Evolutionary conservation across 2,888 invertebrate genomes (phyloP).

Genomic region (Noctua comes): DNA sequence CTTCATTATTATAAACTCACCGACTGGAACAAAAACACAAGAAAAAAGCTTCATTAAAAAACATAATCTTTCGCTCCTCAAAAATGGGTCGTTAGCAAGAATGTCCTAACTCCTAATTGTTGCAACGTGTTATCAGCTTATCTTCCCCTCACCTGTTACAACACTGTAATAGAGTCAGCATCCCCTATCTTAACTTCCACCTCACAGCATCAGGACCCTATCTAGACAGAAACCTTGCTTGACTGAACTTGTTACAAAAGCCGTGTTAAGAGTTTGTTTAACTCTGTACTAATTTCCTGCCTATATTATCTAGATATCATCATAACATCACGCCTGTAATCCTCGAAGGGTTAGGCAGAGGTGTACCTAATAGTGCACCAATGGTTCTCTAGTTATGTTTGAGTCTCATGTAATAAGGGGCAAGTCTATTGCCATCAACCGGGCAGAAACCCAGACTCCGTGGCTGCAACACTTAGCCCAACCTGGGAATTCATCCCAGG

Average conservation of each 20-base stretch:
- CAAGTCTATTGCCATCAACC: neutral
- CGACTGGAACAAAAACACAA: neutral
- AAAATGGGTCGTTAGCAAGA: neutral
- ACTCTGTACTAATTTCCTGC: neutral
- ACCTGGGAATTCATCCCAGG: too few species aligned
- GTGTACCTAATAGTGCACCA: neutral
- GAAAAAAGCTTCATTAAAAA: neutral
- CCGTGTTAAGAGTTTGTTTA: neutral
- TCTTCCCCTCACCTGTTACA: neutral
- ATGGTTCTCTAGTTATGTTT: neutral
- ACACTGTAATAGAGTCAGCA: slow-evolving; percentile 13
- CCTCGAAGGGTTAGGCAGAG: neutral
- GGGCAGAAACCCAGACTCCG: neutral
- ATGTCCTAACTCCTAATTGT: slow-evolving; percentile 26
- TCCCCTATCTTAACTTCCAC: slow-evolving; percentile 34
- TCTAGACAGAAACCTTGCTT: slow-evolving; percentile 8
- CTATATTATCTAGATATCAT: neutral
- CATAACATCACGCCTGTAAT: neutral
- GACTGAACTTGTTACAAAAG: slow-evolving; percentile 10
- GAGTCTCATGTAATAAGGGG: neutral
- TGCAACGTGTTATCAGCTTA: neutral
- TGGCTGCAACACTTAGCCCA: too few species aligned
- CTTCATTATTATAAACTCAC: neutral
- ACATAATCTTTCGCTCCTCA: neutral
- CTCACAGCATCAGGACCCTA: slow-evolving; percentile 27